phyloP scores from a whole-genome alignment of 2,113 vertebrate species.

The Chloropsis cyanopogon region DNA sequence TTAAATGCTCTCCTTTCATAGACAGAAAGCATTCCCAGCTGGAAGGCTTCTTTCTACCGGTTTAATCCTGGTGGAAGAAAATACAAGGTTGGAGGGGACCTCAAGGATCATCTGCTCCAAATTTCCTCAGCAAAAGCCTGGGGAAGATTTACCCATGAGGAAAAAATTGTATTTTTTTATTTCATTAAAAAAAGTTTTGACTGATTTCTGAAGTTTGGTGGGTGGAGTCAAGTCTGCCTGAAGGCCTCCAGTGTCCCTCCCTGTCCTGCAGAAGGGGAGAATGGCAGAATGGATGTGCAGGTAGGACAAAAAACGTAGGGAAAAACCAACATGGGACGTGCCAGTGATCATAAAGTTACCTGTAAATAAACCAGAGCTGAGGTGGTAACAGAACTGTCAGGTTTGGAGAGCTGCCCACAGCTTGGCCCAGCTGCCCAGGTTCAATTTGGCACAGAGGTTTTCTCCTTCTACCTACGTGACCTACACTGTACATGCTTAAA shows the following conservation, averaged over 20 bases:
- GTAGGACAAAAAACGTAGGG: rapidly evolving
- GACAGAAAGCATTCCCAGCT: neutral
- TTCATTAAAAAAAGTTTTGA: neutral
- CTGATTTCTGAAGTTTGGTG: neutral
- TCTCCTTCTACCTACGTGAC: rapidly evolving
- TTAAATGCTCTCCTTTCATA: neutral
- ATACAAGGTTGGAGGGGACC: neutral
- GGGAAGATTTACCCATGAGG: neutral
- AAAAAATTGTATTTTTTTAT: rapidly evolving
- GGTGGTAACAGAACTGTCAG: neutral
- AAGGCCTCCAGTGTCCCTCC: no score
- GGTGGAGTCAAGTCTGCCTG: neutral
- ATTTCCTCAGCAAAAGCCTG: neutral
- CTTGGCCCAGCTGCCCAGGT: neutral
- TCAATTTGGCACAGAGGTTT: rapidly evolving
- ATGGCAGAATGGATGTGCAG: neutral
- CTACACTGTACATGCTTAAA: neutral
- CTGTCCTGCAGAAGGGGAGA: neutral
- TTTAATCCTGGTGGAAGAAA: neutral
- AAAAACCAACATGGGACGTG: rapidly evolving
- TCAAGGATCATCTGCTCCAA: neutral
- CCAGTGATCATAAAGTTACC: neutral
- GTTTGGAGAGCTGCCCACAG: rapidly evolving
- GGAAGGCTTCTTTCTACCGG: neutral
- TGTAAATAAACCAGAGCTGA: neutral